A percentile compares a stretch with the other conserved stretches of the same genome.
phyloP scores from a whole-genome alignment of 2,797 vertebrate species.

The Pogoniulus pusillus region DNA sequence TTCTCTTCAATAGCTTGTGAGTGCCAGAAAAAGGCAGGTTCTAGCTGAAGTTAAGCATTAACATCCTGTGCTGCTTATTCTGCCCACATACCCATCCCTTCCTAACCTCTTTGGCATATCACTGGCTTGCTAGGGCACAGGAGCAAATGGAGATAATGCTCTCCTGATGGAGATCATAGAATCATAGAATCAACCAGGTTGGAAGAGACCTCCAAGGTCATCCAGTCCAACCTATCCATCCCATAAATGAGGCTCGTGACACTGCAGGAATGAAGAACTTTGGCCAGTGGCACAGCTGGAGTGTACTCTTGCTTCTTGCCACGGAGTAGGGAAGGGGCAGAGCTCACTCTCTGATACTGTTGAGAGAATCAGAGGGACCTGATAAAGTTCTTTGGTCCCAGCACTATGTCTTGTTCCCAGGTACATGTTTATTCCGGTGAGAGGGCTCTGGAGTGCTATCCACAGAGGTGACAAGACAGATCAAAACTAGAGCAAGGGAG shows the following conservation, averaged over 20 bases:
- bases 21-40: background rate
- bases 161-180: background rate
- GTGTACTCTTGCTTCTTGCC: background rate
- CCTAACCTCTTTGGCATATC: background rate
- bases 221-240: too few relatives aligned
- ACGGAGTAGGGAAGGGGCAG: background rate
- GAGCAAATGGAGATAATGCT: background rate
- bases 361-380: background rate
- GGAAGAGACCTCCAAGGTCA: too few relatives aligned
- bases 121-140: fast-evolving
- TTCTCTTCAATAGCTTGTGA: background rate
- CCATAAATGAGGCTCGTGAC: fast-evolving
- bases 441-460: background rate
- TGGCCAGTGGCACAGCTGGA: background rate
- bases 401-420: fast-evolving
- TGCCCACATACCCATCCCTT: background rate
- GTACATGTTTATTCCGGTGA: background rate
- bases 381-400: fast-evolving
- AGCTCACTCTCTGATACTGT: fast-evolving
- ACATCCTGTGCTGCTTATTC: background rate
- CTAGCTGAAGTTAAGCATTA: conserved; percentile 8
- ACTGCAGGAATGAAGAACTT: background rate
- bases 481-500: background rate
- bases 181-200: too few relatives aligned
- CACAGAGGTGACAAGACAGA: background rate